phyloP scores from a whole-genome alignment of 2,797 vertebrate genomes.

The Spea hammondii region DNA sequence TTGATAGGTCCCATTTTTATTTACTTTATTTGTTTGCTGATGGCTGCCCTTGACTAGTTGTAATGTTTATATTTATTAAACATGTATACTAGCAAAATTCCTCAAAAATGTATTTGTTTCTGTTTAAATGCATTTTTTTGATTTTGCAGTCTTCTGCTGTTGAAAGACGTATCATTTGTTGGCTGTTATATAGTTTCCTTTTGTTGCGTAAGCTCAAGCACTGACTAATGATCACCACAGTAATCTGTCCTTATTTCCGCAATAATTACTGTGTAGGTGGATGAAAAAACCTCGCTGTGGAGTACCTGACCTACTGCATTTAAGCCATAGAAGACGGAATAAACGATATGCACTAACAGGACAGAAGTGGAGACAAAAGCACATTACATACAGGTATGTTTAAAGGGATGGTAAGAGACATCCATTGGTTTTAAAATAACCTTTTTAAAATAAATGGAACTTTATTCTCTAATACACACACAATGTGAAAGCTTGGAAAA shows the following conservation, averaged over 20 bases:
- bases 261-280: constrained; percentile 74
- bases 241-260: constrained; percentile 9
- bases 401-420: not conserved
- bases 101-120: not conserved
- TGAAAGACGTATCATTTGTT: not conserved
- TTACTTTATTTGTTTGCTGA: no score
- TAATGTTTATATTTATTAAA: no score
- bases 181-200: not conserved
- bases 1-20: no score
- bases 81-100: no score
- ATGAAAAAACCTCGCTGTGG: constrained; percentile 95
- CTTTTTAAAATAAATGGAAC: no score
- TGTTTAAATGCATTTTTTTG: not conserved
- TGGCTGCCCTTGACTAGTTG: no score
- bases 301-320: constrained; percentile 88
- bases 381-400: constrained; percentile 91
- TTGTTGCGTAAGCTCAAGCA: not conserved
- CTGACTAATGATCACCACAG: not conserved
- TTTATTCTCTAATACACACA: no score
- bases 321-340: constrained; percentile 82
- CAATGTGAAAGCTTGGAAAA: not conserved
- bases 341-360: constrained; percentile 94
- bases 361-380: constrained; percentile 95
- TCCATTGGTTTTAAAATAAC: no score
- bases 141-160: not conserved